These are phyloP conservation scores for Agelas oroides DNA, from an alignment of 37 sponge, comb jelly and placozoan genomes.

Conservation along the genomic window DNA sequence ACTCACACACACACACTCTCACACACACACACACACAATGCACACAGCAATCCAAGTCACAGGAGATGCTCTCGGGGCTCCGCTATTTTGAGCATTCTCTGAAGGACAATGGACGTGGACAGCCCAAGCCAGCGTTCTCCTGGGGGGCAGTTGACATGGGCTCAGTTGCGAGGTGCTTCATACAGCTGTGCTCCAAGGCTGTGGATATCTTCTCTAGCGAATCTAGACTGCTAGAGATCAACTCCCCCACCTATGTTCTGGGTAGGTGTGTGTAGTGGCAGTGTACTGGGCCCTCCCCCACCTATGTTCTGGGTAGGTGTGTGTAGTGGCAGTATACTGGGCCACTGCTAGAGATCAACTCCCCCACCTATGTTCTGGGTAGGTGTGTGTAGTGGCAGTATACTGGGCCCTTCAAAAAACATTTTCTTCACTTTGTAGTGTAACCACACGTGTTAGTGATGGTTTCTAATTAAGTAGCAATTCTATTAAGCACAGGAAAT, in stretches of 20 bases:
- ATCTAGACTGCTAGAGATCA: conserved; percentile 74
- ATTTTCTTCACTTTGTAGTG: no score
- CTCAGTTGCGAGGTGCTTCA: conserved; percentile 81
- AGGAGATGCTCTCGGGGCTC: conserved; percentile 90
- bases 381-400: neutral
- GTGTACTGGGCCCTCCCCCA: no score
- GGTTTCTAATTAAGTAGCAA: no score
- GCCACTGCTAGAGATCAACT: conserved; percentile 72
- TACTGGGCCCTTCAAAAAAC: no score
- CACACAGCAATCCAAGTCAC: conserved; percentile 81
- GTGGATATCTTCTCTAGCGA: conserved; percentile 76
- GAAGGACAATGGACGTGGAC: conserved; percentile 78
- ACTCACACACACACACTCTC: conserved; percentile 30
- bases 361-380: conserved; percentile 93
- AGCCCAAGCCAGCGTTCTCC: conserved; percentile 81
- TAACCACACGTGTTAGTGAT: no score
- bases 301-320: conserved; percentile 86
- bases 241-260: conserved; percentile 85
- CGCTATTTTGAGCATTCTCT: conserved; percentile 96
- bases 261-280: conserved; percentile 53
- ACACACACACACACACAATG: neutral
- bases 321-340: no score
- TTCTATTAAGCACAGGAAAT: no score
- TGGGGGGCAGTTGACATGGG: conserved; percentile 93
- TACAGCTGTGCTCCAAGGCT: conserved; percentile 75